Evolutionary conservation across 2,113 vertebrate genomes (phyloP).

Genomic region (Takifugu flavidus): DNA sequence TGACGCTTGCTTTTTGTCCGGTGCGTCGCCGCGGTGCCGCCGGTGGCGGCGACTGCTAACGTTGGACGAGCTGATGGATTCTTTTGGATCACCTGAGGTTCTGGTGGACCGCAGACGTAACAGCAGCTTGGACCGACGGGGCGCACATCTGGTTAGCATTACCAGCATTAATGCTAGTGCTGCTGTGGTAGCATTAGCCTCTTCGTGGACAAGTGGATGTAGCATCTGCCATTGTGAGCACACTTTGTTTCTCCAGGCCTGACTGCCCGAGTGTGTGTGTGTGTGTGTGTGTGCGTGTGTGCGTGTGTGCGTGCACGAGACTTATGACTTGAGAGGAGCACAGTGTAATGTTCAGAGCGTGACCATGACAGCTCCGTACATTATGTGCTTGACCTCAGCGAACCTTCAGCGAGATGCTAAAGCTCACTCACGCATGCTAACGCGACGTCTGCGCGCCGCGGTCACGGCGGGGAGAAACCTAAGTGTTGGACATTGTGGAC

Average conservation of each 20-base stretch:
- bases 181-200: slow-evolving; percentile 17
- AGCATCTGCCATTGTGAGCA: slow-evolving; percentile 17
- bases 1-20: too few species aligned
- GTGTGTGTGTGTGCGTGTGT: not conserved
- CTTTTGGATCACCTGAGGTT: slow-evolving; percentile 11
- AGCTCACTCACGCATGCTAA: slow-evolving; percentile 54
- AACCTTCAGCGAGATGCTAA: slow-evolving; percentile 73
- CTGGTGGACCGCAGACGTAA: too few species aligned
- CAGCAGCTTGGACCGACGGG: not conserved
- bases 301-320: slow-evolving; percentile 13
- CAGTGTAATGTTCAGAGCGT: slow-evolving; percentile 88
- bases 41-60: slow-evolving; percentile 3
- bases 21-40: too few species aligned
- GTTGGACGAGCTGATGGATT: slow-evolving; percentile 36
- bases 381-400: slow-evolving; percentile 92
- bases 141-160: slow-evolving; percentile 29
- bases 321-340: slow-evolving; percentile 87
- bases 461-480: not conserved
- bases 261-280: not conserved
- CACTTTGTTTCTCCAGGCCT: slow-evolving; percentile 32
- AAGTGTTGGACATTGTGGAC: not conserved
- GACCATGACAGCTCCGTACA: slow-evolving; percentile 90
- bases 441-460: not conserved
- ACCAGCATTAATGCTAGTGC: slow-evolving; percentile 19
- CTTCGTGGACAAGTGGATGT: slow-evolving; percentile 1